Conservation (phyloP, 2,113 vertebrate species). For the Dascyllus trimaculatus region DNA sequence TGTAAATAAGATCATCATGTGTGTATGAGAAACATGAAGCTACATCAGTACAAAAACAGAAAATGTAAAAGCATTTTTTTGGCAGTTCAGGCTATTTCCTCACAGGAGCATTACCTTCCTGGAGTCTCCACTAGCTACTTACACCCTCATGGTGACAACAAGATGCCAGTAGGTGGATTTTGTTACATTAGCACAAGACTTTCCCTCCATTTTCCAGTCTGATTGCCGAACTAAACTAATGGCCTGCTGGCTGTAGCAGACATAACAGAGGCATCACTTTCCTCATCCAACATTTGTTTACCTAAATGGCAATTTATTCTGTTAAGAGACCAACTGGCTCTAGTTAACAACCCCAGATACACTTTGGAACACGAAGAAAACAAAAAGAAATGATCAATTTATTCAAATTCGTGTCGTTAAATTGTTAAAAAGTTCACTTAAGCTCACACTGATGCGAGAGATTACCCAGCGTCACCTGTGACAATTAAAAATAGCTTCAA, state of each 20-base stretch:
- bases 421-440: background rate
- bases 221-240: constrained; percentile 3
- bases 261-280: background rate
- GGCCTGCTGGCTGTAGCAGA: background rate
- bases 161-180: background rate
- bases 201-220: background rate
- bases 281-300: background rate
- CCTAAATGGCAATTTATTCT: background rate
- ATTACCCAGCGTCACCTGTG: constrained; percentile 11
- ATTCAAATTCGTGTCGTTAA: constrained; percentile 6
- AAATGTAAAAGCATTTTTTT: too few species aligned
- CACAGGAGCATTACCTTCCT: too few species aligned
- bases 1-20: too few species aligned
- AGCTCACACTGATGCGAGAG: constrained; percentile 12
- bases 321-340: background rate
- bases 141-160: background rate
- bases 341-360: background rate
- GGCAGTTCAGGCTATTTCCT: too few species aligned
- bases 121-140: too few species aligned
- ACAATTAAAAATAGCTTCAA: constrained; percentile 48
- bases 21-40: too few species aligned
- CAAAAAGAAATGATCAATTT: background rate
- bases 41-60: too few species aligned
- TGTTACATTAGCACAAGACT: background rate
- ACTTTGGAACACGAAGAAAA: background rate